Evolutionary conservation across 2,888 invertebrate genomes (phyloP).

Genomic region (Nemotelus pantherinus): DNA sequence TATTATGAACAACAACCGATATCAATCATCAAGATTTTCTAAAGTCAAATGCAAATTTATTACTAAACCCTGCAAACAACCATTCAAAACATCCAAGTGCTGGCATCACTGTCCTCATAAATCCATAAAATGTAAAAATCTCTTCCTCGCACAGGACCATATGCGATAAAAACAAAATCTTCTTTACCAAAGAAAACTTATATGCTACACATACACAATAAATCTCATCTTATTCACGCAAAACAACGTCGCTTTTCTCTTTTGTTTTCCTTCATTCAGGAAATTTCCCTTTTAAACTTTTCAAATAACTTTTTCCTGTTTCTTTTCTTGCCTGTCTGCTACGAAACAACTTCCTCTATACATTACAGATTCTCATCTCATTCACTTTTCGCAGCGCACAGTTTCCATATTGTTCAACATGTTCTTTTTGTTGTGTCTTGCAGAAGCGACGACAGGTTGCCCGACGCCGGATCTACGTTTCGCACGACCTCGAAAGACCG

Average conservation of each 20-base stretch:
- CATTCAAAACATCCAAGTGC: no score
- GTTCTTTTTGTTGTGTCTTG: conserved; percentile 45
- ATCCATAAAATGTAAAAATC: no score
- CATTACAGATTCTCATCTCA: conserved; percentile 12
- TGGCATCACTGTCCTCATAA: no score
- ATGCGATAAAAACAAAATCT: no score
- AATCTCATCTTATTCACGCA: neutral
- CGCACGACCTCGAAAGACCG: conserved; percentile 58
- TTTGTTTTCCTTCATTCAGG: neutral
- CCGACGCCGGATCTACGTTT: conserved; percentile 64
- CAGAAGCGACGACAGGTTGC: conserved; percentile 64
- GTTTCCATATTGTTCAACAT: neutral
- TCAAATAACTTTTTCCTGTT: conserved; percentile 21
- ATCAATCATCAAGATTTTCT: no score
- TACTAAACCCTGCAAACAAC: no score
- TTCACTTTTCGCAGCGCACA: neutral
- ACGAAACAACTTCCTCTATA: conserved; percentile 14
- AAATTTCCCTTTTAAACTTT: conserved; percentile 30
- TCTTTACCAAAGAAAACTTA: no score
- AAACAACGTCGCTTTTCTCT: neutral
- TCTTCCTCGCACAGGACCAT: no score
- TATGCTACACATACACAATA: neutral
- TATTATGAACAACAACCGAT: no score
- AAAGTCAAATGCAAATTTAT: no score
- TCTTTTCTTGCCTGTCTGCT: conserved; percentile 10